These are phyloP conservation scores for Phataginus tricuspis DNA, from an alignment of 2,797 vertebrate genomes.

Conservation along the genomic window DNA sequence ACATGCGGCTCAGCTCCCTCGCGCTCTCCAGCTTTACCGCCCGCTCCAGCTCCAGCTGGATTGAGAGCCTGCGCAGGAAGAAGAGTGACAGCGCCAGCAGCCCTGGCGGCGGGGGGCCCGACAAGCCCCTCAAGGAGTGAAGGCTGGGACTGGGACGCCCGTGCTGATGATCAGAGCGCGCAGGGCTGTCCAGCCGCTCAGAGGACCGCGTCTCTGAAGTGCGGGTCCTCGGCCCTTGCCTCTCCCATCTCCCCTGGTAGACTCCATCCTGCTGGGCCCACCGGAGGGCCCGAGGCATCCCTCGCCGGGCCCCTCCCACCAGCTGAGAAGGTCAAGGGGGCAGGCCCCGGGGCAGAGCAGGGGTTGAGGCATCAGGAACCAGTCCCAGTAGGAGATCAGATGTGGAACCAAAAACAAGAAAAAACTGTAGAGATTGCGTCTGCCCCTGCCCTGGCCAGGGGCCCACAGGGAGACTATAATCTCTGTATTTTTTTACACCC, in stretches of 20 bases:
- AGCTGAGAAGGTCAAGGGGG: neutral
- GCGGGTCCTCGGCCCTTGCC: neutral
- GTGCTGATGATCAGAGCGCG: conserved; percentile 39
- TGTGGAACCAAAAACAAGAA: conserved; percentile 61
- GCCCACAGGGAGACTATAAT: conserved; percentile 50
- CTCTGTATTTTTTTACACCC: conserved; percentile 73
- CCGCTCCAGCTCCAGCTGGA: conserved; percentile 92
- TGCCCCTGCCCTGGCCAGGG: conserved; percentile 14
- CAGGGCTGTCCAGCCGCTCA: fast-evolving
- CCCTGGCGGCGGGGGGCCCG: conserved; percentile 69
- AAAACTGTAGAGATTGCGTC: conserved; percentile 49
- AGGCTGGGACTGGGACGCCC: conserved; percentile 70
- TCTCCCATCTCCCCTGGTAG: neutral
- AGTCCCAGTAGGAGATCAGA: neutral
- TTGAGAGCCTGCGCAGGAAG: conserved; percentile 94
- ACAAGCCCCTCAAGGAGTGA: conserved; percentile 79
- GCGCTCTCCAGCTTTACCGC: conserved; percentile 90
- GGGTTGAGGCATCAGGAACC: neutral
- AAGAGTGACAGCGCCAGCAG: conserved; percentile 82
- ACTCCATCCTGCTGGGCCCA: neutral
- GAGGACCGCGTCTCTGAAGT: neutral
- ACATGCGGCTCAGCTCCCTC: conserved; percentile 95
- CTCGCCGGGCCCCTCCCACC: neutral
- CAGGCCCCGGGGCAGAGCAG: neutral
- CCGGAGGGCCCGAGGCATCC: neutral